Conservation (phyloP, 2,888 invertebrate genomes). For the Acanthosepion pharaonis region DNA sequence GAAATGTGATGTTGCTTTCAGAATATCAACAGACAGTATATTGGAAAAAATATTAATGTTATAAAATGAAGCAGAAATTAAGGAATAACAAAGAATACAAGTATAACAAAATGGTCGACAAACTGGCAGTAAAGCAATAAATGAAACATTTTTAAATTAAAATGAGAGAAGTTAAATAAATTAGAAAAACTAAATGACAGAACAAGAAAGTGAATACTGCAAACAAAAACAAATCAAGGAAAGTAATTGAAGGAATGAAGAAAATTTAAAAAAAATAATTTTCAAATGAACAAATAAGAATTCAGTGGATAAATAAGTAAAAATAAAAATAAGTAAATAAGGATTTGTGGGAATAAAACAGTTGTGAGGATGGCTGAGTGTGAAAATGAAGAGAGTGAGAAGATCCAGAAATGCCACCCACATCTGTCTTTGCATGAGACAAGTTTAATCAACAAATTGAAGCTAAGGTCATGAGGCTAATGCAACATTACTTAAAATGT, state of each 20-base stretch:
- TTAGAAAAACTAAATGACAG: neutral
- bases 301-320: neutral
- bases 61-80: neutral
- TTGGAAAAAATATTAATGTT: too few species aligned
- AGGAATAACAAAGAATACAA: neutral
- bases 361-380: neutral
- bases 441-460: conserved; percentile 33
- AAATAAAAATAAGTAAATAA: neutral
- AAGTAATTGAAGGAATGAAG: neutral
- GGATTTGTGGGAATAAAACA: neutral
- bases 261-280: neutral
- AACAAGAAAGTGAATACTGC: neutral
- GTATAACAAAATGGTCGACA: neutral
- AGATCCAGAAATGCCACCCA: conserved; percentile 21
- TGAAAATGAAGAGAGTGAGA: neutral
- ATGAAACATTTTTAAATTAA: neutral
- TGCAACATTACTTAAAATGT: conserved; percentile 10
- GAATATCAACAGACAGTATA: too few species aligned
- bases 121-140: too few species aligned
- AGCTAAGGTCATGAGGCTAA: neutral
- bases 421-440: conserved; percentile 33
- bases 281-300: neutral
- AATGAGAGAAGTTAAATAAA: neutral
- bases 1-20: too few species aligned
- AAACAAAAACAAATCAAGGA: neutral